These are phyloP conservation scores for Australoheros facetus DNA, from an alignment of 2,797 vertebrate species.

Conservation along the genomic window DNA sequence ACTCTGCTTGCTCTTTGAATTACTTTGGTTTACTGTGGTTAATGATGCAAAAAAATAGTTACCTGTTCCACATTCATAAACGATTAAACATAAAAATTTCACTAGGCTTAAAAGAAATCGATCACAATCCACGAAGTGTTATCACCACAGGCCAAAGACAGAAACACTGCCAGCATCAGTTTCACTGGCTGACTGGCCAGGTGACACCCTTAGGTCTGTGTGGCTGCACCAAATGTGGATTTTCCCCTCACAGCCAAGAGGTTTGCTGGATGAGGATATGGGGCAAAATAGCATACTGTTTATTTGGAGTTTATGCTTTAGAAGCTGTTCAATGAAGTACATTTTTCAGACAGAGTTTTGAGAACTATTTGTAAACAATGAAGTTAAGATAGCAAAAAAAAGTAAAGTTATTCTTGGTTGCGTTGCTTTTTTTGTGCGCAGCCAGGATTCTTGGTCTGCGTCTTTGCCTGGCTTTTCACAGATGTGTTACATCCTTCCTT, in stretches of 20 bases:
- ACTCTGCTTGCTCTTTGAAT: background rate
- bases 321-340: background rate
- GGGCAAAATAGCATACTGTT: background rate
- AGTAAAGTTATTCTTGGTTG: background rate
- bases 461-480: background rate
- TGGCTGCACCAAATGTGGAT: background rate
- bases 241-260: background rate
- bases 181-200: background rate
- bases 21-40: background rate
- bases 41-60: background rate
- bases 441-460: background rate
- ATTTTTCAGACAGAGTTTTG: background rate
- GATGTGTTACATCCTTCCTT: background rate
- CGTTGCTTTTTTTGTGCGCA: background rate
- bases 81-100: background rate
- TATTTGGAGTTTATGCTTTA: background rate
- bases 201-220: background rate
- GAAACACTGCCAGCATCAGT: background rate
- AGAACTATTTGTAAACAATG: background rate
- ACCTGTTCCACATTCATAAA: background rate
- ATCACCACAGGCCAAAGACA: background rate
- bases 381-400: background rate
- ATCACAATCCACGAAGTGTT: background rate
- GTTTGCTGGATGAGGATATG: background rate
- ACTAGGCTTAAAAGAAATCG: background rate